Conservation (phyloP, 2,113 vertebrate genomes). For the Mormoops blainvillei region DNA sequence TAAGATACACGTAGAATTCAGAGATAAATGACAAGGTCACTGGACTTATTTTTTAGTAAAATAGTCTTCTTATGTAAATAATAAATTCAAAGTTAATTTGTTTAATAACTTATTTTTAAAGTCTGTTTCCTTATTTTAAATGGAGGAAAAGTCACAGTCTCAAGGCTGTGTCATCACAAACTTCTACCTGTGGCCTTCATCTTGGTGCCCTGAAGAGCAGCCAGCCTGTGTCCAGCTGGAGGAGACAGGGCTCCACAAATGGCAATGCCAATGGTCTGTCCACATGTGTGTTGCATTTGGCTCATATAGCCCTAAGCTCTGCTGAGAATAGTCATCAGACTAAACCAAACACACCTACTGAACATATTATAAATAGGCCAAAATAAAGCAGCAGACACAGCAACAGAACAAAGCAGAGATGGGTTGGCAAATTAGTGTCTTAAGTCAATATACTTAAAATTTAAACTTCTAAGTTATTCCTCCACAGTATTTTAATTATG, state of each 20-base stretch:
- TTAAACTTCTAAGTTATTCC: background rate
- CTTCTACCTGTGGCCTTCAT: background rate
- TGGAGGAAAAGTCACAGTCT: background rate
- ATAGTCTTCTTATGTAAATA: background rate
- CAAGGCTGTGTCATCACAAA: background rate
- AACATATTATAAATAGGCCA: background rate
- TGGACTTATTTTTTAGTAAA: background rate
- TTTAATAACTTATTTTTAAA: background rate
- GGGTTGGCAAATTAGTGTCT: background rate
- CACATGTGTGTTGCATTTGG: background rate
- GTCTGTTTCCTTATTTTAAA: background rate
- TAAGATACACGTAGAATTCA: background rate
- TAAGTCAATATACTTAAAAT: background rate
- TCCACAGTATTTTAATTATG: background rate
- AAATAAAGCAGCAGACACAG: background rate
- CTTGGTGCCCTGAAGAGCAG: background rate
- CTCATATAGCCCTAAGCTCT: background rate
- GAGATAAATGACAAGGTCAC: background rate
- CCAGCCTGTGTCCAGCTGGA: background rate
- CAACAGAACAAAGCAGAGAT: background rate
- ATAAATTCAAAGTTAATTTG: background rate
- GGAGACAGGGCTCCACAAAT: background rate
- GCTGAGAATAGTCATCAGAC: background rate
- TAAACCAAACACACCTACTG: background rate
- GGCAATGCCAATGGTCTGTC: background rate